Percentiles rank a stretch among this genome's conserved stretches.
Conservation (phyloP, 2,888 invertebrate genomes). For the Sturmia bella region DNA sequence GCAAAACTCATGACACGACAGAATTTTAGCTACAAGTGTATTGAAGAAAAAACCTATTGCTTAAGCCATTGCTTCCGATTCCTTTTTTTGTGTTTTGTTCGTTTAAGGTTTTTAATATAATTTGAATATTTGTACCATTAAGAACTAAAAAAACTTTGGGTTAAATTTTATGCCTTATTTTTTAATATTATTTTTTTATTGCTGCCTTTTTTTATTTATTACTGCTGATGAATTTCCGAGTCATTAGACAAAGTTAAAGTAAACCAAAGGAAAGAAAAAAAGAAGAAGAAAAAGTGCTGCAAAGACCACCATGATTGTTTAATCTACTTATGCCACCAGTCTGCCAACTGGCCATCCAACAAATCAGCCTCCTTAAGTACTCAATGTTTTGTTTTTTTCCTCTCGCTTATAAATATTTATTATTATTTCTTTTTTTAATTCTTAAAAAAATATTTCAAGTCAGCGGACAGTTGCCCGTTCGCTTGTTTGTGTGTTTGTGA, state of each 20-base stretch:
- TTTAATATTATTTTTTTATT: slow-evolving; percentile 44
- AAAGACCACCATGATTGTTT: slow-evolving; percentile 79
- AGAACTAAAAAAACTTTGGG: too few relatives aligned
- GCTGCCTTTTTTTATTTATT: slow-evolving; percentile 72
- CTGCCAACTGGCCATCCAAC: slow-evolving; percentile 73
- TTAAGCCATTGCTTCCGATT: too few relatives aligned
- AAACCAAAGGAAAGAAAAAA: slow-evolving; percentile 59
- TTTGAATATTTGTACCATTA: too few relatives aligned
- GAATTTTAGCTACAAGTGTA: too few relatives aligned
- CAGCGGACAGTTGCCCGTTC: slow-evolving; percentile 5
- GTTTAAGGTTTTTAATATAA: too few relatives aligned
- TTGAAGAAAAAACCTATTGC: too few relatives aligned
- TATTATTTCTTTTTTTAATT: slow-evolving; percentile 31
- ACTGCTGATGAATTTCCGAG: slow-evolving; percentile 81
- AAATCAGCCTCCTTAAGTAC: slow-evolving; percentile 66
- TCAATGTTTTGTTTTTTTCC: slow-evolving; percentile 39
- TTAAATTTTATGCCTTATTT: slow-evolving; percentile 21
- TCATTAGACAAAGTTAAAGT: slow-evolving; percentile 80
- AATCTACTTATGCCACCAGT: slow-evolving; percentile 75
- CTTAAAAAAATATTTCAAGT: not conserved
- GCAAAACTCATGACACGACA: too few relatives aligned
- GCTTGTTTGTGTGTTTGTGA: slow-evolving; percentile 27
- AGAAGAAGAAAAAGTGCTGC: slow-evolving; percentile 10
- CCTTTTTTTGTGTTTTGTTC: too few relatives aligned
- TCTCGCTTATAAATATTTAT: slow-evolving; percentile 6